A percentile compares a stretch with the other conserved stretches of the same genome.
These are phyloP conservation scores for Chamaetylas fuelleborni DNA, from an alignment of 2,113 vertebrate species.

Conservation along the genomic window DNA sequence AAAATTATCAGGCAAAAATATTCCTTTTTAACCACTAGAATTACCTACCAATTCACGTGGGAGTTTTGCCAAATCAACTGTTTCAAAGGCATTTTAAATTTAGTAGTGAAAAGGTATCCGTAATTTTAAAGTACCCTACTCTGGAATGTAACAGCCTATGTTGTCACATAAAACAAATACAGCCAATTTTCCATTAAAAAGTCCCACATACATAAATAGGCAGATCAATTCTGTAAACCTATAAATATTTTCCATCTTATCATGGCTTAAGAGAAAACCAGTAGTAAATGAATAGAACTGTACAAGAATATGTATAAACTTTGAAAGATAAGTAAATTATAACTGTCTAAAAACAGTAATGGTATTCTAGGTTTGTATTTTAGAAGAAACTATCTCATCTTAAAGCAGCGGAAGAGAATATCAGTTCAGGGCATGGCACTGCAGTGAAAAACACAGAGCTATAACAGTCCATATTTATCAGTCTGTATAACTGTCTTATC, in stretches of 20 bases:
- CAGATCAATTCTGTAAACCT: not conserved
- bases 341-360: not conserved
- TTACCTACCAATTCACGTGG: not conserved
- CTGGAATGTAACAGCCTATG: not conserved
- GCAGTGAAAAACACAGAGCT: not conserved
- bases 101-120: not conserved
- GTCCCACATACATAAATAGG: not conserved
- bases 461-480: not conserved
- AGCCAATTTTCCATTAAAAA: not conserved
- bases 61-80: not conserved
- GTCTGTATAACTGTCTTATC: not conserved
- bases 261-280: not conserved
- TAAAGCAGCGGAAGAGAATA: not conserved
- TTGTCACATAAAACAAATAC: not conserved
- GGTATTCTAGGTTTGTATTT: not conserved
- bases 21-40: not conserved
- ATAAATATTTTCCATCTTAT: not conserved
- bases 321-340: not conserved
- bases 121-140: not conserved
- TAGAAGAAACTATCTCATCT: not conserved
- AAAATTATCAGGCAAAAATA: not conserved
- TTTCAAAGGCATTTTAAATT: not conserved
- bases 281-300: not conserved
- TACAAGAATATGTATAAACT: not conserved
- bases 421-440: fast-evolving